These are phyloP conservation scores for Tinea semifulvella DNA, from an alignment of 2,888 invertebrate species.

Conservation along the genomic window DNA sequence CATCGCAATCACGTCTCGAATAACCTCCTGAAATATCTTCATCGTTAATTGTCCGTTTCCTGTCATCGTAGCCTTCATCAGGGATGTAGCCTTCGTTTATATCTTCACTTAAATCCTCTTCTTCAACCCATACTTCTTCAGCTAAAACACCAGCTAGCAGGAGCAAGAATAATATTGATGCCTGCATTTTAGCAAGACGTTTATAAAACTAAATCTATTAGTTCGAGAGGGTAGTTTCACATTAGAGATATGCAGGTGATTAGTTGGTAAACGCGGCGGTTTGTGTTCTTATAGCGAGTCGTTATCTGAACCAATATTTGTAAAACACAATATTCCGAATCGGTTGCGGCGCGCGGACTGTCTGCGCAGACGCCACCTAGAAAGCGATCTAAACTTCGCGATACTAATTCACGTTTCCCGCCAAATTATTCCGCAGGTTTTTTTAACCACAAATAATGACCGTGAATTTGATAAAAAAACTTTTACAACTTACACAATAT, in stretches of 20 bases:
- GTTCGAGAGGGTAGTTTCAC: slow-evolving; percentile 2
- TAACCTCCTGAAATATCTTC: no score
- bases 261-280: not conserved
- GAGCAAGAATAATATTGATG: not conserved
- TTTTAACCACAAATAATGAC: not conserved
- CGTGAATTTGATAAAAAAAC: slow-evolving; percentile 1
- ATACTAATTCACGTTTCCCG: slow-evolving; percentile 31
- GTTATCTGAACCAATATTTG: slow-evolving; percentile 12
- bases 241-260: not conserved
- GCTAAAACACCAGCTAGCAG: not conserved
- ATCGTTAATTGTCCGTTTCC: no score
- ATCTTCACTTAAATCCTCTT: slow-evolving; percentile 33
- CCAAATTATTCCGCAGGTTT: not conserved
- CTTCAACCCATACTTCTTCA: slow-evolving; percentile 2
- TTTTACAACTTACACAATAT: slow-evolving; percentile 1
- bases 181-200: slow-evolving; percentile 7
- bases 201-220: no score
- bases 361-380: slow-evolving; percentile 34
- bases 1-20: slow-evolving; percentile 31
- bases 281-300: slow-evolving; percentile 8
- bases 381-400: slow-evolving; percentile 44
- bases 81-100: no score
- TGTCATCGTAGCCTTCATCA: slow-evolving; percentile 29
- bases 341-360: slow-evolving; percentile 27
- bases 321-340: slow-evolving; percentile 28